phyloP scores from a whole-genome alignment of 1,140 invertebrate genomes.

The Drosophila tani region DNA sequence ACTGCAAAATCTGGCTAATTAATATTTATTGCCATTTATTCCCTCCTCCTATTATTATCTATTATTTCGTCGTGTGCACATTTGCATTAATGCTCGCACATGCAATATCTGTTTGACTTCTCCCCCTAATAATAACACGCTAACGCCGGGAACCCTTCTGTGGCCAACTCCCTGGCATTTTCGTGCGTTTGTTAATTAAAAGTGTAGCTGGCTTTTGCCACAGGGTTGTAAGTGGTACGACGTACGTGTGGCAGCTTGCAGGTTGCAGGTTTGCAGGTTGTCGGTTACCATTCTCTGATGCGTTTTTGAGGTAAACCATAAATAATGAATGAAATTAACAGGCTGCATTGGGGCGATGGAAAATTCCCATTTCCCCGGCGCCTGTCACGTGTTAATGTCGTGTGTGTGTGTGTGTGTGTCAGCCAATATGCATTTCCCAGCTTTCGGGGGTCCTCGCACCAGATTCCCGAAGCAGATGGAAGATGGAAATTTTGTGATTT shows the following conservation, averaged over 20 bases:
- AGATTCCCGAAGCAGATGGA: conserved; percentile 39
- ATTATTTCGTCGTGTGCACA: conserved; percentile 10
- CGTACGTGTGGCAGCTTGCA: not conserved
- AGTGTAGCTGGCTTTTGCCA: conserved; percentile 42
- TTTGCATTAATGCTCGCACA: conserved; percentile 26
- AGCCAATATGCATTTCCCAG: conserved; percentile 11
- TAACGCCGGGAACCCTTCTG: not conserved
- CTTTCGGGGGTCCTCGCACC: not conserved
- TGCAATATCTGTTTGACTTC: conserved; percentile 41
- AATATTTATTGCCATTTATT: conserved; percentile 1
- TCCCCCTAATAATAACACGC: conserved; percentile 10
- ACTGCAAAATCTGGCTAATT: conserved; percentile 12
- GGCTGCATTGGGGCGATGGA: conserved; percentile 16
- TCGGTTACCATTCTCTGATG: conserved; percentile 50
- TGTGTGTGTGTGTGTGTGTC: conserved; percentile 3
- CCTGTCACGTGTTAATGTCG: conserved; percentile 51
- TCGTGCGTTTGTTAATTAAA: conserved; percentile 83
- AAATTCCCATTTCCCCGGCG: conserved; percentile 31
- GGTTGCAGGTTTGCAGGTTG: conserved; percentile 16
- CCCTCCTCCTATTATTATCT: not conserved
- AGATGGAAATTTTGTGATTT: conserved; percentile 57
- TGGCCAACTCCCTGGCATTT: conserved; percentile 38
- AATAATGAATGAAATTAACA: conserved; percentile 84
- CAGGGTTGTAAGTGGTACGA: conserved; percentile 9
- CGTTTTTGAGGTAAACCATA: conserved; percentile 82